These are phyloP conservation scores for Anabacerthia variegaticeps DNA, from an alignment of 2,797 vertebrate species.

Conservation along the genomic window DNA sequence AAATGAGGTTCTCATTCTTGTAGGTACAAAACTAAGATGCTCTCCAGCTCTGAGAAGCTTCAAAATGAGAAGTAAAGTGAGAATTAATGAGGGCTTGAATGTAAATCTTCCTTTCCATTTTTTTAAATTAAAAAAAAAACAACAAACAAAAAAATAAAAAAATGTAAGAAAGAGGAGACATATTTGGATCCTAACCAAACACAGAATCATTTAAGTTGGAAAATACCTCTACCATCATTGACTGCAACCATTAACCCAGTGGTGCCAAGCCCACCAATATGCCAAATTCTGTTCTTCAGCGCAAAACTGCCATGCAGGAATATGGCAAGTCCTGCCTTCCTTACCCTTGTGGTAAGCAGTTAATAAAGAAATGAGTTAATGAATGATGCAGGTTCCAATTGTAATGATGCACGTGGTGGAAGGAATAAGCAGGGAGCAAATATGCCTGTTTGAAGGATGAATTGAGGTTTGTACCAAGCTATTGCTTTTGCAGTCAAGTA, in stretches of 20 bases:
- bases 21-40: neutral
- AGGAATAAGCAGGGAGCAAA: neutral
- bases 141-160: neutral
- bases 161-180: no score
- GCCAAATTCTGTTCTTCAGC: neutral
- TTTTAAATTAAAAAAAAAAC: neutral
- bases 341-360: neutral
- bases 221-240: neutral
- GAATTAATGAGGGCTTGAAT: neutral
- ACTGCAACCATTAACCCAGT: neutral
- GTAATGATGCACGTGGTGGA: neutral
- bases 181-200: neutral
- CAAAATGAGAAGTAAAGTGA: neutral
- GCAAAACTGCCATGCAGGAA: neutral
- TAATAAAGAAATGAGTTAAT: neutral
- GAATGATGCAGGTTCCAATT: neutral
- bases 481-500: slow-evolving; percentile 51
- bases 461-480: slow-evolving; percentile 7
- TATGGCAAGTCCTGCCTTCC: neutral
- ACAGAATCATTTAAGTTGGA: neutral
- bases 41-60: neutral
- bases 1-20: neutral
- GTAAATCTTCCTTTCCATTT: neutral
- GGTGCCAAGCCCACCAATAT: neutral
- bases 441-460: slow-evolving; percentile 15